These are phyloP conservation scores for Apis cerana DNA, from an alignment of 1,140 invertebrate species.

Conservation along the genomic window DNA sequence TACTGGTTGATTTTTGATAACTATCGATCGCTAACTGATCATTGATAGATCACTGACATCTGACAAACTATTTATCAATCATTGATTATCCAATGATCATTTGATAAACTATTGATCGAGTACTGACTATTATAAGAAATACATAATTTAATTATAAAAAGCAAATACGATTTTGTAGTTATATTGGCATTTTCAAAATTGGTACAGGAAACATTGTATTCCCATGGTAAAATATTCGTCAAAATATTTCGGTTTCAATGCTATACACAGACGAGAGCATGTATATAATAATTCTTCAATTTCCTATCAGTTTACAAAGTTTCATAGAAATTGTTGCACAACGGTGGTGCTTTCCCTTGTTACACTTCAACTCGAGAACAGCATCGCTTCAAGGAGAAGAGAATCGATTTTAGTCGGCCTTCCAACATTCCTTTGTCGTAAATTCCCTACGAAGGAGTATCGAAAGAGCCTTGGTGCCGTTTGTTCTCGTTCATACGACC, in stretches of 20 bases:
- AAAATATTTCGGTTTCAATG: background rate
- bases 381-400: background rate
- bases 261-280: too few species aligned
- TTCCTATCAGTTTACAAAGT: background rate
- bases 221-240: background rate
- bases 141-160: too few species aligned
- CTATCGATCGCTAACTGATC: too few species aligned
- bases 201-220: background rate
- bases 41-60: too few species aligned
- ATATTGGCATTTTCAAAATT: too few species aligned
- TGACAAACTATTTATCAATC: too few species aligned
- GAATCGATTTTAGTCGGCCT: background rate
- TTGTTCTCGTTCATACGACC: background rate
- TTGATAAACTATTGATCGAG: too few species aligned
- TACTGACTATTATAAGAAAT: too few species aligned
- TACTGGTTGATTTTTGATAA: too few species aligned
- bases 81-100: too few species aligned
- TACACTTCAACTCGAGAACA: background rate
- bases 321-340: background rate
- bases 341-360: background rate
- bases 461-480: background rate
- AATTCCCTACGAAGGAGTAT: background rate
- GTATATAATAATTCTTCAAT: background rate
- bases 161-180: too few species aligned
- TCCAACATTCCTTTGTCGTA: background rate